Evolutionary conservation across 2,797 vertebrate species (phyloP).

Genomic region (Pelobates cultripes): DNA sequence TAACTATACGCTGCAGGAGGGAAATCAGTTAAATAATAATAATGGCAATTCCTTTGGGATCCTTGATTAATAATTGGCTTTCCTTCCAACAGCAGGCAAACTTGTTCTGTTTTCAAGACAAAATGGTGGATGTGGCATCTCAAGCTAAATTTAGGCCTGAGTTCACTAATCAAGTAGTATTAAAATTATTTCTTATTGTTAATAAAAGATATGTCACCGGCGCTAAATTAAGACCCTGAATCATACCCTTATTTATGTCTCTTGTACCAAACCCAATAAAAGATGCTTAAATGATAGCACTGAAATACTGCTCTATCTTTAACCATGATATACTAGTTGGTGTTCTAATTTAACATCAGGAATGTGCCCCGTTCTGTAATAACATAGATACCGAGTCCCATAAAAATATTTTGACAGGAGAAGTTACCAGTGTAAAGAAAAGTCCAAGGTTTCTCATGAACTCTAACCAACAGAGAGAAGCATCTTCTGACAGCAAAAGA

Average conservation of each 20-base stretch:
- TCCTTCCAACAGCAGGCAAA: too few species aligned
- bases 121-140: too few species aligned
- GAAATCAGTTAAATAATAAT: too few species aligned
- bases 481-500: neutral
- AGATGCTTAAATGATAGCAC: neutral
- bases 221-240: neutral
- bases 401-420: neutral
- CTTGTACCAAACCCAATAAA: neutral
- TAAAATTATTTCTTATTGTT: neutral
- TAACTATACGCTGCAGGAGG: too few species aligned
- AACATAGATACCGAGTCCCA: neutral
- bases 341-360: conserved; percentile 21
- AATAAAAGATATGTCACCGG: neutral
- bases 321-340: neutral
- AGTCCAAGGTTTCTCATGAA: neutral
- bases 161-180: neutral
- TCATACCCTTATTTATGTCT: conserved; percentile 8
- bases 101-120: too few species aligned
- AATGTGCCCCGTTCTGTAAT: neutral
- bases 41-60: too few species aligned
- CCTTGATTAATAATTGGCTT: too few species aligned
- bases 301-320: conserved; percentile 5
- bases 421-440: neutral
- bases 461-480: neutral
- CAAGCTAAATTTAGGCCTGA: neutral